These are phyloP conservation scores for Garrulus glandarius DNA, from an alignment of 2,797 vertebrate genomes.

Conservation along the genomic window DNA sequence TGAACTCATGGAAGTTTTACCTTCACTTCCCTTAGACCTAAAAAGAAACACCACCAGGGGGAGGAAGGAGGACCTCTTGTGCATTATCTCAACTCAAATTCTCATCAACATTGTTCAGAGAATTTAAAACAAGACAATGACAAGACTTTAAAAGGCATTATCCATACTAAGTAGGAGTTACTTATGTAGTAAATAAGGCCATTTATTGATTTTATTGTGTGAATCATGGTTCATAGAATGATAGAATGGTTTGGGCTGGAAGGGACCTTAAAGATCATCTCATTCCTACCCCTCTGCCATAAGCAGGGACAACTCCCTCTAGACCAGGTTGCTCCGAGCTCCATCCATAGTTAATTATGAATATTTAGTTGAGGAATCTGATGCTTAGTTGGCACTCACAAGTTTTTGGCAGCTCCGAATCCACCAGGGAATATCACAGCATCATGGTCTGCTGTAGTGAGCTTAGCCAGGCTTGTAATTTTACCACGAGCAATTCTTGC, in stretches of 20 bases:
- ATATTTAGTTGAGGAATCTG: not conserved
- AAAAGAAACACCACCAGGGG: not conserved
- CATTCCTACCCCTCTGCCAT: not conserved
- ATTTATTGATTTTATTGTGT: not conserved
- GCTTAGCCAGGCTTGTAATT: slow-evolving; percentile 76
- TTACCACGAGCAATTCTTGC: slow-evolving; percentile 85
- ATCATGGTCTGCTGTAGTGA: slow-evolving; percentile 76
- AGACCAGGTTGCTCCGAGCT: rapidly evolving
- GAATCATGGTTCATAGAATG: not conserved
- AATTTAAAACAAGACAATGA: not conserved
- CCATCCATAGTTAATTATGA: not conserved
- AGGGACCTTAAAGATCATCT: not conserved
- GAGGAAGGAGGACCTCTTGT: not conserved
- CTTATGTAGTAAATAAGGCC: not conserved
- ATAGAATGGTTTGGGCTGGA: not conserved
- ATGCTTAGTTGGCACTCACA: slow-evolving; percentile 72
- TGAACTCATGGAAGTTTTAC: not conserved
- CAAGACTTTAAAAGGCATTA: not conserved
- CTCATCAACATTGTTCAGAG: not conserved
- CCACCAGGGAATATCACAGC: slow-evolving; percentile 87
- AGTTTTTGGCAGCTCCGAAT: slow-evolving; percentile 87
- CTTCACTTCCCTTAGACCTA: not conserved
- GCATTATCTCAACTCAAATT: not conserved
- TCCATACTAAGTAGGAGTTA: not conserved
- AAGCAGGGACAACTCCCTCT: not conserved